Base-by-base conservation (phyloP, 2,113 vertebrate species). In the Pholis gunnellus region DNA sequence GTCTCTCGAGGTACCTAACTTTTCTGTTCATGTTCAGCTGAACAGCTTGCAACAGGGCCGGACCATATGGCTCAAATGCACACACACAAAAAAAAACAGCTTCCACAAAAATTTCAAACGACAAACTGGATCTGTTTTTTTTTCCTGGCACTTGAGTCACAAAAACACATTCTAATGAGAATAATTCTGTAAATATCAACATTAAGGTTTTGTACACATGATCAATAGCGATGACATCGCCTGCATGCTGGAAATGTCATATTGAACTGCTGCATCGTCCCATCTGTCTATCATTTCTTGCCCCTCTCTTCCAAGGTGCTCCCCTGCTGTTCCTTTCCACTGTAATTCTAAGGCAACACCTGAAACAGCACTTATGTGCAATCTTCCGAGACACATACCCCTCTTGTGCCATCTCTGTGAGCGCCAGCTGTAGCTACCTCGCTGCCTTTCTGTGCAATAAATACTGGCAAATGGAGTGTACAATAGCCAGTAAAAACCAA, bases 401-500 rank as follows among this genome's bases (percentile, higher is more conserved):
- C 52, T 44, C 72, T 67, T 38, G 38, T 66, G 73, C 73, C 59
- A 9, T 86, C 83, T 90, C 70, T 57, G 17, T 69, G 74, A 86
- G 82, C 79, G 59, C 54, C 63, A 78, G 77, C 79, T 88, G 78
- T 44, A 83, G 69, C 75, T 59, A 22, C 73, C 72, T 25, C 65
- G 75, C 64, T 6, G 46, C 68, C 78, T 82, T 69, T 82, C 54
- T 66, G 60, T 42, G 77, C 76, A 75, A 86, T 93, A 91, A 89
- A 93, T 86, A 90, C 78, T 61, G 75, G 69, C 79, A 90, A 91
- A 91, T 79, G 87, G 85, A 88, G 84, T 83, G 82, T 72, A 89
- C 82, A 88, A 88, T 81, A 83, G 83, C 69, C 87, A 80, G 86
- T 85, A 86, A 93, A 91, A 92, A 90, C 74, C 85, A 91, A 87